phyloP scores from a whole-genome alignment of 2,113 vertebrate species.

The Campylomormyrus tamandua region DNA sequence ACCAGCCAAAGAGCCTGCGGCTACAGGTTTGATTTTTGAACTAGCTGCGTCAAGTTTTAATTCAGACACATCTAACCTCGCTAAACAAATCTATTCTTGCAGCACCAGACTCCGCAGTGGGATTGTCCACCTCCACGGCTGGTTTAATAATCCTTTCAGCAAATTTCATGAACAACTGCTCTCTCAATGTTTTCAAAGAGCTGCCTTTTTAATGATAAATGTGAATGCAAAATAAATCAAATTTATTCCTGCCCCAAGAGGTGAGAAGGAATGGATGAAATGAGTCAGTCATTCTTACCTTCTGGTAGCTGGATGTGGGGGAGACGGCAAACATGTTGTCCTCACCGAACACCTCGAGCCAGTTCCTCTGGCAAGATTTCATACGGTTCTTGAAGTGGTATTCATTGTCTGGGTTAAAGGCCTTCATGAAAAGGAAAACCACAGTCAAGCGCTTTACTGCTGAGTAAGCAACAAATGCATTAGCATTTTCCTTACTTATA shows the following conservation, averaged over 20 bases:
- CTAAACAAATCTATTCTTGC: neutral
- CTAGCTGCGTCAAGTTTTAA: neutral
- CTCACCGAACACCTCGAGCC: constrained; percentile 93
- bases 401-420: constrained; percentile 96
- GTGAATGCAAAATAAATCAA: neutral
- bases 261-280: neutral
- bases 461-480: neutral
- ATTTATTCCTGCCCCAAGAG: neutral
- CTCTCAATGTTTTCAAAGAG: neutral
- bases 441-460: neutral
- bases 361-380: constrained; percentile 93
- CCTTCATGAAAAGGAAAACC: constrained; percentile 53
- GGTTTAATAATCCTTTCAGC: neutral
- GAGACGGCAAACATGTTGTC: constrained; percentile 90
- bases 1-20: neutral
- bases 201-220: neutral
- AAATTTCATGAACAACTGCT: neutral
- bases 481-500: neutral
- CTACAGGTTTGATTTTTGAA: neutral
- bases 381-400: constrained; percentile 99
- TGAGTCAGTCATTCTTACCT: constrained; percentile 54
- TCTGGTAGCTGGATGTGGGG: constrained; percentile 82
- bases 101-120: neutral
- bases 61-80: neutral
- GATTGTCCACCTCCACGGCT: neutral